phyloP scores from a whole-genome alignment of 2,888 invertebrate species.

The Sepioteuthis lessoniana region DNA sequence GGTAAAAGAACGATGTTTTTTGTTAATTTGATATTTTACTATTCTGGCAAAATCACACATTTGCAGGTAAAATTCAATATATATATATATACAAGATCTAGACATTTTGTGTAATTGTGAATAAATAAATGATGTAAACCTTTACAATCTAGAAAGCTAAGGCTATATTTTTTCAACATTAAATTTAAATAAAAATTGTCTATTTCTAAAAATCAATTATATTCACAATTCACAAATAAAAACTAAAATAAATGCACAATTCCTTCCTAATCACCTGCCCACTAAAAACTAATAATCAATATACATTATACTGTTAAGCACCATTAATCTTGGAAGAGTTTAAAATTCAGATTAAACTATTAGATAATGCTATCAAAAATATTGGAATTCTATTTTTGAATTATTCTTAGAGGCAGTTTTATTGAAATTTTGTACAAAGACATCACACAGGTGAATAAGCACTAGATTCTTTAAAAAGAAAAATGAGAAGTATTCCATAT shows the following conservation, averaged over 20 bases:
- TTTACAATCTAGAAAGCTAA: background rate
- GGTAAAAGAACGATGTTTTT: no score
- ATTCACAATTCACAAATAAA: background rate
- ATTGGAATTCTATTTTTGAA: background rate
- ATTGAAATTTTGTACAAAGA: background rate
- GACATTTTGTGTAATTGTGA: no score
- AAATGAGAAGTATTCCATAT: background rate
- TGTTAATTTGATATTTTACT: no score
- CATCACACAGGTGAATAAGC: background rate
- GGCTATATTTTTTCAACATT: background rate
- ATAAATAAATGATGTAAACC: no score
- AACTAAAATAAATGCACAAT: background rate
- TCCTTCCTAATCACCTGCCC: background rate
- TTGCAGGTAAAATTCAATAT: no score
- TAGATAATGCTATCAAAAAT: background rate
- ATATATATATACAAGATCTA: no score
- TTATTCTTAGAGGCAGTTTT: background rate
- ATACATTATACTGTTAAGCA: background rate
- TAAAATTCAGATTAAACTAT: conserved; percentile 37
- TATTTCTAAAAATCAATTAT: background rate
- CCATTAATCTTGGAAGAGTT: background rate
- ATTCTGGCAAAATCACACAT: no score
- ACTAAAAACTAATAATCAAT: background rate
- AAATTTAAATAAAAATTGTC: background rate
- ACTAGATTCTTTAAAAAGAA: background rate